Base-by-base conservation (phyloP, 2,888 invertebrate genomes). In the Aleiodes testaceus region DNA sequence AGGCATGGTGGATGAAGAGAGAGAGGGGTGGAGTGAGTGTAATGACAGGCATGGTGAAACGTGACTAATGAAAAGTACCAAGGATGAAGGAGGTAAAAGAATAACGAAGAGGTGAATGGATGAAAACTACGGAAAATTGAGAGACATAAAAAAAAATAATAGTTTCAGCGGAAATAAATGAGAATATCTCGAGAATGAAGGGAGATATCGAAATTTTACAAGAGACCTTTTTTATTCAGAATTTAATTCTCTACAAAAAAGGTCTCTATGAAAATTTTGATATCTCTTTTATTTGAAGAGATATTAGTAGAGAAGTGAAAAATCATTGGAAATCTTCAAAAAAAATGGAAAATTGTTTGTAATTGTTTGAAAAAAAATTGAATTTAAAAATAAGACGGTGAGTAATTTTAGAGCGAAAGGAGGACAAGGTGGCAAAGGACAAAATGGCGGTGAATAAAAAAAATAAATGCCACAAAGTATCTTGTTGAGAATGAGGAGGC, bases 31-130 rank as follows among this genome's bases (percentile, higher is more conserved):
- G 22, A 52, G 53, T 12, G 18, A 16, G 20, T 50, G 16, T 44
- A 55, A 45, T 42, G 42, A 66, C 71, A 53, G 50, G 20, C 14
- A 50, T 65, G 49, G 16, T 67, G 52, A 20, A 22, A 65, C 45
- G 45, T 66, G 65, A 55, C 47, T 42, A 66, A 66, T 44, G 44
- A 59, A 49, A 36, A 53, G 66, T 45, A 22, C 59, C 52, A 52
- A 70, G 64, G 49, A 42, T 3, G 49, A 12, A 30, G 53, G 53
- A 63, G 55, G 66, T 50, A 45, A 47, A 67, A 36, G 36, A 20
- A 26, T 42, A 61, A 53, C 22, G 63, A 64, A 65, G 44, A 22
- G 49, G 47, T 36, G 12, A 66, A 52, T 59, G 45, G 14, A 63
- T 36, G 42, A 68, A 26, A 50, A 65, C 36, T 30, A 26, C 42